Evolutionary conservation across 37 sponge, comb jelly and placozoan species (phyloP), one percentile per base, ranked within the genome.

Genomic region (Tethya wilhelma): DNA sequence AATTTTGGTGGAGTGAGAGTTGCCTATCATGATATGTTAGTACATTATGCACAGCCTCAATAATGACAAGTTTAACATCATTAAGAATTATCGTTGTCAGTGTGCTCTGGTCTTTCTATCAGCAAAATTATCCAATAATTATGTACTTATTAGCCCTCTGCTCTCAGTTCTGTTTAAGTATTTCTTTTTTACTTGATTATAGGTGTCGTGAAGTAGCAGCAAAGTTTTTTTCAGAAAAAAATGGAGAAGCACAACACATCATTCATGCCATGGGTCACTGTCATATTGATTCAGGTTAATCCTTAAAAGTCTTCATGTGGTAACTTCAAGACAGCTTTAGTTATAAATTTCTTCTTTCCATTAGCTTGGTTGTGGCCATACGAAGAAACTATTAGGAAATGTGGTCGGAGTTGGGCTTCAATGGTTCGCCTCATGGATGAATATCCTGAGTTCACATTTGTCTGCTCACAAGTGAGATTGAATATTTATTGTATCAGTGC

Each of bases 361-460:
- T n/a, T n/a, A 86, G 93, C 93, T 26, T 92, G 93, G 93, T 60
- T 92, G 26, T 92, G 93, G 93, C 88, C 93, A 0, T 92, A 87
- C 38, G 70, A 71, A 25, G 93, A 92, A 71, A 84, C 88, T 22
- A 74, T 92, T 22, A 77, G 93, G 64, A 92, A 92, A 60, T 87
- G 89, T 78, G 93, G 83, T 56, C 80, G 93, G 32, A 92, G 93
- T 60, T 92, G 88, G 88, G 57, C 89, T 32, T 68, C 89, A 34
- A 58, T 70, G 30, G 44, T 92, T 25, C 62, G 67, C 20, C 81
- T 92, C 56, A 83, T 92, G 79, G 84, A 92, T 4, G 66, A 77
- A 1, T 73, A 83, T 58, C 70, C 80, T 22, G 3, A 45, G 2
- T 84, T 80, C 46, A 84, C 67, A 6, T 92, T 92, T 79, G 85